Evolutionary conservation across 2,797 vertebrate genomes (phyloP).

Genomic region (Epinephelus awoara): DNA sequence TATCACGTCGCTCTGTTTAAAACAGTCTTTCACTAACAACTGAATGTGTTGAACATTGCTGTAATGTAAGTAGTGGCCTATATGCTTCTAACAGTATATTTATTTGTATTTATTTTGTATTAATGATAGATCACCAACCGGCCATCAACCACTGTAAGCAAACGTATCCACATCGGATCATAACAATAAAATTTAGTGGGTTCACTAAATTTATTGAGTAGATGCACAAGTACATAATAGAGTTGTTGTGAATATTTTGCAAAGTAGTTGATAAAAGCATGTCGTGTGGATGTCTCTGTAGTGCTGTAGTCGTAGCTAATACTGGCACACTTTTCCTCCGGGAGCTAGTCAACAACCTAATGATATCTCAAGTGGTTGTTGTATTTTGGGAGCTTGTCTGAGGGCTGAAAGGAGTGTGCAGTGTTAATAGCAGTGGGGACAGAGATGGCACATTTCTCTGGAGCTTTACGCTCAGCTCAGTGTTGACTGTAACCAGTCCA

Average conservation of each 20-base stretch:
- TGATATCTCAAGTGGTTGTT: constrained; percentile 66
- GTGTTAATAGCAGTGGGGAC: constrained; percentile 30
- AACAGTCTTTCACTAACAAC: not conserved
- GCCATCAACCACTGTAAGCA: not conserved
- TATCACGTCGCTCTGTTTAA: not conserved
- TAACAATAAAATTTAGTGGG: not conserved
- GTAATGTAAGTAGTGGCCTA: not conserved
- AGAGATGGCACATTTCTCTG: constrained; percentile 34
- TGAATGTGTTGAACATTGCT: constrained; percentile 3
- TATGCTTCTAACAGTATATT: not conserved
- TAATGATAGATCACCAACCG: not conserved
- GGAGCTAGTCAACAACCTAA: constrained; percentile 56
- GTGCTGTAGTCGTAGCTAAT: constrained; percentile 41
- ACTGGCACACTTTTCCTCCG: constrained; percentile 19
- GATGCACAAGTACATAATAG: not conserved
- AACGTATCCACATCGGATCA: not conserved
- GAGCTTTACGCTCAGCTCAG: constrained; percentile 21
- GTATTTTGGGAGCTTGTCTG: constrained; percentile 60
- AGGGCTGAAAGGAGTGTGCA: constrained; percentile 17
- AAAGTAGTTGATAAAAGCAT: not conserved
- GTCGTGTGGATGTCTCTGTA: not conserved
- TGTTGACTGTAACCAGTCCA: constrained; percentile 7
- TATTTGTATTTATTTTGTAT: not conserved
- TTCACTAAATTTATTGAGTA: not conserved
- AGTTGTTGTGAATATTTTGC: not conserved